Base-by-base conservation (phyloP, 2,113 vertebrate genomes). In the Motacilla tschutschensis region DNA sequence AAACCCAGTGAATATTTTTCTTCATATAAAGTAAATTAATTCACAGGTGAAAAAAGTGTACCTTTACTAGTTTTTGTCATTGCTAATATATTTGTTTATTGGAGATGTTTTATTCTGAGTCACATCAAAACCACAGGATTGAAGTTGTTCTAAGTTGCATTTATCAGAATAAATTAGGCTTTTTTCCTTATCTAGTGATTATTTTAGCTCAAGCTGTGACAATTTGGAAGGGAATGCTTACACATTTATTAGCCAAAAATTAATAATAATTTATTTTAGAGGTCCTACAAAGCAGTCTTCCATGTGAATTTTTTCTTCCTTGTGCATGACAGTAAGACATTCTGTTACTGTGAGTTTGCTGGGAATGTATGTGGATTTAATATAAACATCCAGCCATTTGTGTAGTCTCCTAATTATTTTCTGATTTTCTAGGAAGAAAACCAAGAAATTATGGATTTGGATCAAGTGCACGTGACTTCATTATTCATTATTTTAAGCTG, bases 131-230 rank as follows among this genome's bases (percentile, higher is more conserved):
- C 47, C 53, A 75, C 14, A 35, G 70, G 82, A 53, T 14, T 72
- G 36, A 79, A 85, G 69, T 48, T 92, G 33, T 83, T 86, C 50
- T 64, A 67, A 91, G 18, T 38, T 94, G 33, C 57, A 91, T 91
- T 95, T 89, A 83, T 90, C 78, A 93, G 66, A 76, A 91, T 72
- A 94, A 93, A 94, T 73, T 43, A 89, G 60, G 15, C 8, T 5
- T 79, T 83, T 93, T 85, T 29, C 67, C 26, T 77, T 64, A 89
- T 59, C 66, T 70, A 79, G 50, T 36, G n/a, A 93, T 94, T 93
- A 94, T 94, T 96, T 95, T 77, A 88, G 50, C 48, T 95, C 83
- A 94, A 92, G 87, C 70, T 94, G 70, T 88, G 90, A 85, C 74
- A 75, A 40, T 75, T 92, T 53, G 80, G 66, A 84, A 84, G 33